Base-by-base conservation (phyloP, 92 coral and sea anemone genomes). In the Virgularia gustaviana region DNA sequence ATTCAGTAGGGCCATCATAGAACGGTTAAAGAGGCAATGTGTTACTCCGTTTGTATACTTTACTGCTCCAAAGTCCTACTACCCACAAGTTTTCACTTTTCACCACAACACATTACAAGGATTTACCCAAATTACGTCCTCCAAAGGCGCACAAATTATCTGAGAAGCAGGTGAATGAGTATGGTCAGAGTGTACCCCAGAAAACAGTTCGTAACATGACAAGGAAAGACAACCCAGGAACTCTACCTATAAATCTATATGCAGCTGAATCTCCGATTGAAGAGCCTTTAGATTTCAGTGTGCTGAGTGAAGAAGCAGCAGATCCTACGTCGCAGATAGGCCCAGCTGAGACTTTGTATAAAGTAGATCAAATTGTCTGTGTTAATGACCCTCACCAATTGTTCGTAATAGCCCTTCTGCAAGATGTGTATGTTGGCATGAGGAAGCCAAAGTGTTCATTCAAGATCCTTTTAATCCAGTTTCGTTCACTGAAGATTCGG, bases 161-260 rank as follows among this genome's bases (percentile, higher is more conserved):
- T 53, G 76, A 64, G 43, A 43, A 33, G 63, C 78, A 79, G 70
- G 81, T 79, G 47, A 30, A 49, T 53, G 71, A 83, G 84, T 72
- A 78, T 78, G 87, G 87, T 36, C 87, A 77, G 73, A 83, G 84
- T 63, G 87, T 83, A 76, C 84, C 80, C 45, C 84, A 83, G 80
- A 83, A 78, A 49, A 83, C 84, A 65, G 85, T 84, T n/a, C 78
- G 78, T 4, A 84, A 79, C 73, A 79, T 84, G 88, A 84, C 73
- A 22, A 74, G 78, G 18, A 79, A 79, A 51, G 85, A 79, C 73
- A 83, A 79, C 38, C 77, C 88, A 57, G 88, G 88, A 62, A 79
- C 81, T 55, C 81, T 83, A 73, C 84, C 88, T 25, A 83, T 83
- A 36, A 49, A 83, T 79, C 77, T 83, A 56, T 83, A 83, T 78